Evolutionary conservation across 1,140 invertebrate genomes (phyloP).

Genomic region (Brachionus calyciflorus): DNA sequence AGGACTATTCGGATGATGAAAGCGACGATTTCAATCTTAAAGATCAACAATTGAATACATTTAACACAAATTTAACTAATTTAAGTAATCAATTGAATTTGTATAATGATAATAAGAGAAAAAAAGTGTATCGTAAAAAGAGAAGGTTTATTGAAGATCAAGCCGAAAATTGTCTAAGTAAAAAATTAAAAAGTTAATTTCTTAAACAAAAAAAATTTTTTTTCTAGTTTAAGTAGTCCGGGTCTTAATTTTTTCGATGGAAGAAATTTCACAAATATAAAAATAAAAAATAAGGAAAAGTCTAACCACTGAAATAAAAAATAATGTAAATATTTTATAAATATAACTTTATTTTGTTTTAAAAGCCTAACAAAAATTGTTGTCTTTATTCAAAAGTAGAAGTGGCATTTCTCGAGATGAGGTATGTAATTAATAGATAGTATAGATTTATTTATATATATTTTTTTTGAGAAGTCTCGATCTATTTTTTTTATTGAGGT

Average conservation of each 20-base stretch:
- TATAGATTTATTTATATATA: too few species aligned
- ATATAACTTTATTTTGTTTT: too few species aligned
- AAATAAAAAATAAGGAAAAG: neutral
- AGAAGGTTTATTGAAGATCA: neutral
- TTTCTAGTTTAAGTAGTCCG: neutral
- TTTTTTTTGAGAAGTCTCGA: too few species aligned
- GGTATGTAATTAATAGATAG: too few species aligned
- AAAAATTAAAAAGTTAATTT: constrained; percentile 18
- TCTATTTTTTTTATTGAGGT: too few species aligned
- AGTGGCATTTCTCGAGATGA: too few species aligned
- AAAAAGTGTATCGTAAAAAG: neutral
- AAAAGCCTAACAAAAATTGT: too few species aligned
- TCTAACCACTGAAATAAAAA: neutral
- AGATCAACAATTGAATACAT: neutral
- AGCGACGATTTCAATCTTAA: neutral
- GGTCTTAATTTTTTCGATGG: neutral
- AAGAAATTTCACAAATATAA: too few species aligned
- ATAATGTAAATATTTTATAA: too few species aligned
- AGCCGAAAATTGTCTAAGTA: constrained; percentile 3
- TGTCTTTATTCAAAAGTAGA: too few species aligned
- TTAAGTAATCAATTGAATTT: neutral
- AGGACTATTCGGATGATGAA: constrained; percentile 13
- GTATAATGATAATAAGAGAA: neutral
- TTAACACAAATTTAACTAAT: neutral
- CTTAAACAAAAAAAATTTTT: too few species aligned